Evolutionary conservation across 2,888 invertebrate species (phyloP), one percentile per base, ranked within the genome.

Genomic region (Blera fallax): DNA sequence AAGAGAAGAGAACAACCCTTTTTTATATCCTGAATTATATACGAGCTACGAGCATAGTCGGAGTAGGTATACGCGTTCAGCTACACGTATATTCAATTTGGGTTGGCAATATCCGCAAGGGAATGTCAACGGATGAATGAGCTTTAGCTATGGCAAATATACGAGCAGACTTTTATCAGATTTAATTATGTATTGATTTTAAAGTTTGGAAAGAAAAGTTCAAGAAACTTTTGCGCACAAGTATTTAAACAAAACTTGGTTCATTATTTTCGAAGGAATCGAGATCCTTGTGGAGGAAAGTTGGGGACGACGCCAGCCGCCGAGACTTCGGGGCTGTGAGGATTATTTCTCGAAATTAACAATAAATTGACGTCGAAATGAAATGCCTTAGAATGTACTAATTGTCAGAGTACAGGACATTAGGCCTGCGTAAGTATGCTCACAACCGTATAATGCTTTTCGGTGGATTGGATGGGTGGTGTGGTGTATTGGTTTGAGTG

Each of bases 181-280:
- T 74, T 76, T 76, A 74, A 77, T 82, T 77, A 40, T 40, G 40
- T 40, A 72, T 72, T 72, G 82, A 82, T 77, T 82, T 77, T 64
- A 65, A 80, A 77, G 58, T 82, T 77, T 45, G 18, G 11, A 69
- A 45, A 60, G n/a, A 65, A 77, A 81, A 64, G 56, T 82, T 65
- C n/a, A 58, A 50, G 48, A 82, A 72, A 65, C 24, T 65, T 82
- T 82, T 72, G 21, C 48, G 70, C 48, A 54, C 69, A 76, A 69
- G 45, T 56, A 76, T 81, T 74, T 81, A 62, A 74, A 69, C 62
- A 50, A 72, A 82, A 82, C 72, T 82, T 82, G 58, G 43, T 77
- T 82, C 77, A 82, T 82, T 82, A 82, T 52, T 40, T 62, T 18
- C 32, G 37, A 62, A 40, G 58, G 32, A 48, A 45, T 43, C 45